Conservation (phyloP, 2,797 vertebrate genomes). For the Fratercula arctica region DNA sequence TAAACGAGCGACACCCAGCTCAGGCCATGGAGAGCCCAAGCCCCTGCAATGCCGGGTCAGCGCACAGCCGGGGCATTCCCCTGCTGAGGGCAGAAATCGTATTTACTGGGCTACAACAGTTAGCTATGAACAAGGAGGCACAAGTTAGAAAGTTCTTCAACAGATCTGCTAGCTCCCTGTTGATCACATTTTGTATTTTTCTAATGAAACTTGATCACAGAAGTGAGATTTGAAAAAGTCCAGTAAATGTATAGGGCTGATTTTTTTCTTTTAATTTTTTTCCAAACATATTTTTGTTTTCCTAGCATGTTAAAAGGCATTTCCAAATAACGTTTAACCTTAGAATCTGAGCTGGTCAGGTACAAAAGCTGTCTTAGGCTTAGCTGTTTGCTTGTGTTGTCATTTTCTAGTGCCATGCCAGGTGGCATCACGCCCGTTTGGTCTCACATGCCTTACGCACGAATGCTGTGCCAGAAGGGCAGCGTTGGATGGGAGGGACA, state of each 20-base stretch:
- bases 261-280: neutral
- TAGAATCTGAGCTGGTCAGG: neutral
- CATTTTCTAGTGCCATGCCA: neutral
- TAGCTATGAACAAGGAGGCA: neutral
- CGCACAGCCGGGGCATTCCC: rapidly evolving
- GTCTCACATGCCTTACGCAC: rapidly evolving
- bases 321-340: neutral
- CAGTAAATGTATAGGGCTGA: neutral
- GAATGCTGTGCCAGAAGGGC: neutral
- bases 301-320: neutral
- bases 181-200: neutral
- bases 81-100: neutral
- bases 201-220: neutral
- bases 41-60: rapidly evolving
- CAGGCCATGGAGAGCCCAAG: rapidly evolving
- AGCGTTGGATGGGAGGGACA: neutral
- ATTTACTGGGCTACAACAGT: neutral
- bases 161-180: neutral
- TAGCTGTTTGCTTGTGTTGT: neutral
- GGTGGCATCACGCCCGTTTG: rapidly evolving
- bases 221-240: neutral
- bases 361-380: neutral
- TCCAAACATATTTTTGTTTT: neutral
- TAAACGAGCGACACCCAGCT: rapidly evolving
- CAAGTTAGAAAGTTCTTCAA: neutral